Conservation (phyloP, 2,797 vertebrate species). For the Paedocypris micromegethes region DNA sequence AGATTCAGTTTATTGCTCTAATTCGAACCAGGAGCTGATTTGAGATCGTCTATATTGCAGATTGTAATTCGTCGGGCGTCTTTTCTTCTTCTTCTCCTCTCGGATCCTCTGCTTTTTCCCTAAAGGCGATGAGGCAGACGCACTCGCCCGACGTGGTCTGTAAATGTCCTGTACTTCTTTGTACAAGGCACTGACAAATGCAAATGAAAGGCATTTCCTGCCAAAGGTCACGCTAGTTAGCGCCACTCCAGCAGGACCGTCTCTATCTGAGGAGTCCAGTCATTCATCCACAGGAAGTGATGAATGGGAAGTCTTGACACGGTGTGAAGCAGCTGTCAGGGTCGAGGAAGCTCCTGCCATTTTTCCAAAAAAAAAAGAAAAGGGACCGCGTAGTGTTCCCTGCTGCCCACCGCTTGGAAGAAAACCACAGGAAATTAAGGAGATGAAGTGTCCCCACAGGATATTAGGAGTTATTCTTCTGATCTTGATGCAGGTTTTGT, state of each 20-base stretch:
- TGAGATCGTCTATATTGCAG: constrained; percentile 48
- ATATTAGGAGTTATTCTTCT: constrained; percentile 11
- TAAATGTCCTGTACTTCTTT: constrained; percentile 45
- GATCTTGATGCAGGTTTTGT: constrained; percentile 2
- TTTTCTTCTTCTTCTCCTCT: neutral
- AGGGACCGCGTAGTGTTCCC: constrained; percentile 25
- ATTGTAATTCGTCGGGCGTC: constrained; percentile 31
- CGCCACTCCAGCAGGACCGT: constrained; percentile 3
- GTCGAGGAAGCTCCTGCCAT: constrained; percentile 62
- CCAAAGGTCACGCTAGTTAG: constrained; percentile 1
- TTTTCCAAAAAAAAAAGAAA: constrained; percentile 24
- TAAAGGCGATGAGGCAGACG: constrained; percentile 13
- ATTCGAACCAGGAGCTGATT: constrained; percentile 28
- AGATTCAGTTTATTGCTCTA: constrained; percentile 54
- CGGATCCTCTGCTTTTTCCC: constrained; percentile 5
- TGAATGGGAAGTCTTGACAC: constrained; percentile 64
- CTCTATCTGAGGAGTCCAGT: constrained; percentile 23
- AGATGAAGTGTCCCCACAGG: constrained; percentile 17
- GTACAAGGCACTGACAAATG: constrained; percentile 53
- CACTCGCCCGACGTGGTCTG: neutral
- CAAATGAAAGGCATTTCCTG: constrained; percentile 28
- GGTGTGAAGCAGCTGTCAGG: constrained; percentile 65
- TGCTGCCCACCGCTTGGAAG: constrained; percentile 32
- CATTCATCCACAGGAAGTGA: constrained; percentile 48
- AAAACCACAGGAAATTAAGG: constrained; percentile 33